A percentile compares a stretch with the other conserved stretches of the same genome.
Conservation (phyloP, 2,113 vertebrate species). For the Andinoacara biseriatus region DNA sequence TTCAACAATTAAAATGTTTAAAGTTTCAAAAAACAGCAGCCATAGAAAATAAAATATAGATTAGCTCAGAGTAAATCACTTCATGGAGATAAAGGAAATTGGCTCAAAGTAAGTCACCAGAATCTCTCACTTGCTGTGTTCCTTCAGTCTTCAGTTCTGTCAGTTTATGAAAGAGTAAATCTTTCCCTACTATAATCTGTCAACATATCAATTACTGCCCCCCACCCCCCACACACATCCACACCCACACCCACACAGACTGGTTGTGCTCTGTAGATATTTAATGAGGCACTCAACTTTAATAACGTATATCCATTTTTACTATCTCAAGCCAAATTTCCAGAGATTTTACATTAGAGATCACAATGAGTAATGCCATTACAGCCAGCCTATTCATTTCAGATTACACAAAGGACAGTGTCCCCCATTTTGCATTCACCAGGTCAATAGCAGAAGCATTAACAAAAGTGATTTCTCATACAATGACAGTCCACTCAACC, state of each 20-base stretch:
- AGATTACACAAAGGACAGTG: neutral
- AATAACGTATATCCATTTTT: neutral
- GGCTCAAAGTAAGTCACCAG: neutral
- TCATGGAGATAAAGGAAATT: neutral
- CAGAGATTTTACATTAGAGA: neutral
- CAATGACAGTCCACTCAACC: conserved; percentile 5
- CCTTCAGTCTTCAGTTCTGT: neutral
- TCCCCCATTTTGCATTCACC: neutral
- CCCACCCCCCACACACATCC: neutral
- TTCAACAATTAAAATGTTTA: neutral
- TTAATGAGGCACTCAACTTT: neutral
- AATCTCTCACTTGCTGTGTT: neutral
- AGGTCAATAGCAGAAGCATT: conserved; percentile 1
- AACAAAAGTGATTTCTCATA: conserved; percentile 8
- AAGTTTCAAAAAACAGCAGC: neutral
- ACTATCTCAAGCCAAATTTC: conserved; percentile 6
- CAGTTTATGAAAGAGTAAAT: neutral
- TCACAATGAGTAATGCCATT: neutral
- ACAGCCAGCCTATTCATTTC: conserved; percentile 11
- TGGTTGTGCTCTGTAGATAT: neutral
- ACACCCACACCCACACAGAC: neutral
- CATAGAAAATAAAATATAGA: neutral
- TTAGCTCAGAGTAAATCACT: neutral
- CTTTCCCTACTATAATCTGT: neutral
- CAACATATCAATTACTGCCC: no score